phyloP scores from a whole-genome alignment of 2,888 invertebrate genomes.

The Biston stratarius region DNA sequence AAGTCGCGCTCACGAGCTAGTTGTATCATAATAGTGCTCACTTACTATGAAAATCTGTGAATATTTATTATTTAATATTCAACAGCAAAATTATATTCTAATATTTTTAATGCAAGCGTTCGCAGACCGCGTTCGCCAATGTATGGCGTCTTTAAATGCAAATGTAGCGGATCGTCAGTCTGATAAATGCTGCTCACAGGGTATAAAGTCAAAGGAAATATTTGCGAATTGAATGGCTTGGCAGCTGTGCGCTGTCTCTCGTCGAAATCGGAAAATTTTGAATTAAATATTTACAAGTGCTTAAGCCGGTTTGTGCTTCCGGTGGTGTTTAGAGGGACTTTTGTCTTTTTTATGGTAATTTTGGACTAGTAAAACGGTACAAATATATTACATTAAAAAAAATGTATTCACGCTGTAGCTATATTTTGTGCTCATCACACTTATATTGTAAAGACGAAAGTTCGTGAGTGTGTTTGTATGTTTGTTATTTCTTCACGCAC shows the following conservation, averaged over 20 bases:
- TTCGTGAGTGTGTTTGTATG: no score
- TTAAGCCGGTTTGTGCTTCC: conserved; percentile 36
- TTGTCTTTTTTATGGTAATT: conserved; percentile 20
- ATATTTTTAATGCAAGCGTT: conserved; percentile 10
- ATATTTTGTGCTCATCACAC: no score
- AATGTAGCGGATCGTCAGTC: conserved; percentile 65
- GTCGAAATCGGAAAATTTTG: conserved; percentile 43
- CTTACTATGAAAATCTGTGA: neutral
- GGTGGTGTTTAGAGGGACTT: conserved; percentile 30
- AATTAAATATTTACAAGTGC: conserved; percentile 41
- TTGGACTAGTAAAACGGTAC: neutral
- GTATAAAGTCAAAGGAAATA: conserved; percentile 56
- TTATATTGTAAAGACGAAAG: no score
- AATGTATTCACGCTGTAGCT: no score
- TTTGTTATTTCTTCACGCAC: no score
- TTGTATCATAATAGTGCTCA: no score
- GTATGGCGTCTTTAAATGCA: conserved; percentile 72
- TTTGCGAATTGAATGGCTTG: conserved; percentile 56
- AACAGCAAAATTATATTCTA: neutral
- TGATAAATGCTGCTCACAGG: conserved; percentile 63
- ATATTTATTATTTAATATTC: neutral
- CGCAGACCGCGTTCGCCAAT: conserved; percentile 19
- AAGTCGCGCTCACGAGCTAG: no score
- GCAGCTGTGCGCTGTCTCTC: conserved; percentile 44
- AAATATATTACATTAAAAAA: no score